Conservation (phyloP, 2,113 vertebrate genomes). For the Dunckerocampus dactyliophorus region DNA sequence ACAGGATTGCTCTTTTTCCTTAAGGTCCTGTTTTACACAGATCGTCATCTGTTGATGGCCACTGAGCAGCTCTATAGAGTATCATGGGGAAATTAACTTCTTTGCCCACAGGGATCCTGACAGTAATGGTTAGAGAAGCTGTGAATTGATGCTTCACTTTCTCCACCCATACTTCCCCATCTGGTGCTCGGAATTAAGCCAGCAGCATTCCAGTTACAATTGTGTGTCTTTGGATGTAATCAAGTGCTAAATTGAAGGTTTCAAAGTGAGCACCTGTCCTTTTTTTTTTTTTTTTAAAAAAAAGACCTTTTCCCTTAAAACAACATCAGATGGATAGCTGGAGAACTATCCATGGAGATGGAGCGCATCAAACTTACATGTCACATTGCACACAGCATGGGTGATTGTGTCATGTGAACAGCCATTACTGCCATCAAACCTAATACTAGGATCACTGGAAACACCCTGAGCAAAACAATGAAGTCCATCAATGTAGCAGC, state of each 20-base stretch:
- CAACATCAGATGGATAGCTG: too few relatives aligned
- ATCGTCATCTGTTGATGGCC: slow-evolving; percentile 36
- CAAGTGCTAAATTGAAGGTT: slow-evolving; percentile 20
- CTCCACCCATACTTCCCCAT: slow-evolving; percentile 29
- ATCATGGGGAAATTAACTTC: slow-evolving; percentile 33
- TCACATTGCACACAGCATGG: not conserved
- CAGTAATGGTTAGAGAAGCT: slow-evolving; percentile 45
- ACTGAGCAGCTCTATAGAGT: slow-evolving; percentile 20
- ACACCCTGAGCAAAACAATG: not conserved
- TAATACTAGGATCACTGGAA: slow-evolving; percentile 12
- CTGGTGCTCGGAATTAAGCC: slow-evolving; percentile 29
- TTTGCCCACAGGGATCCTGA: slow-evolving; percentile 31
- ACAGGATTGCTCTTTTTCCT: slow-evolving; percentile 23
- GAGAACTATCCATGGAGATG: too few relatives aligned
- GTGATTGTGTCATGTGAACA: not conserved
- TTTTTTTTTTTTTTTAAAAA: slow-evolving; percentile 4
- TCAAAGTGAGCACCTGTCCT: not conserved
- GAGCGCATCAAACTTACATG: too few relatives aligned
- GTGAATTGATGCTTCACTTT: slow-evolving; percentile 34
- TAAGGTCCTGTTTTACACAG: slow-evolving; percentile 17
- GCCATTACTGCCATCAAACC: not conserved
- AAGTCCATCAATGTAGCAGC: not conserved
- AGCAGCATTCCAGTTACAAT: slow-evolving; percentile 32
- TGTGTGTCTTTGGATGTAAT: slow-evolving; percentile 34
- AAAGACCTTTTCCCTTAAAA: not conserved